A percentile compares a stretch with the other conserved stretches of the same genome.
Conservation (phyloP, 2,888 invertebrate genomes). For the Lasioglossum zephyrum region DNA sequence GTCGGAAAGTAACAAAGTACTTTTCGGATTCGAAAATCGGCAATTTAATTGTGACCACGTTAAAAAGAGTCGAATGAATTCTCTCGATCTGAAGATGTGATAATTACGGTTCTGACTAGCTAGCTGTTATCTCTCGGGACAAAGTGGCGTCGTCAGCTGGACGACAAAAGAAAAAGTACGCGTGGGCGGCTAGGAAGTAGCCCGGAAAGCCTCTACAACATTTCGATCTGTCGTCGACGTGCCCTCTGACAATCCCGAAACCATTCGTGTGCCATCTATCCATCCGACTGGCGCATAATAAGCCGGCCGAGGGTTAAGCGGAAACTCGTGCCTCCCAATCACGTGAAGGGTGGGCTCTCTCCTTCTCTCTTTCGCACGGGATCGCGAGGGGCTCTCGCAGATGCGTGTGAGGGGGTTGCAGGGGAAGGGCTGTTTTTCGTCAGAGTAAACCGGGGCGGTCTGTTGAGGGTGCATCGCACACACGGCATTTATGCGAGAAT, state of each 20-base stretch:
- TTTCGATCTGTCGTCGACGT: slow-evolving; percentile 68
- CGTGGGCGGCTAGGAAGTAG: slow-evolving; percentile 33
- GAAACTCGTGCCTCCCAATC: slow-evolving; percentile 68
- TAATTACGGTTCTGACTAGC: neutral
- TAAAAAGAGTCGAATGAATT: neutral
- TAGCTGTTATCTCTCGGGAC: neutral
- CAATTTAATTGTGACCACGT: too few species aligned
- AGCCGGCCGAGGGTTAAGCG: slow-evolving; percentile 76
- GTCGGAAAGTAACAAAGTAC: neutral
- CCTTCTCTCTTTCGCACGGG: slow-evolving; percentile 26
- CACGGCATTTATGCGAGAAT: slow-evolving; percentile 75
- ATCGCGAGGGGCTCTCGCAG: slow-evolving; percentile 24
- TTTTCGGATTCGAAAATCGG: too few species aligned
- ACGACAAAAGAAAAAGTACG: slow-evolving; percentile 42
- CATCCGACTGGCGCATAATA: slow-evolving; percentile 75
- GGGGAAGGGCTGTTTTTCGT: slow-evolving; percentile 64
- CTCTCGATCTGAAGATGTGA: neutral
- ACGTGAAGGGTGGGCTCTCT: slow-evolving; percentile 58
- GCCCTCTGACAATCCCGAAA: slow-evolving; percentile 57
- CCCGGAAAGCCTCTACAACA: slow-evolving; percentile 65
- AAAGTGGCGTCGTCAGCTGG: neutral
- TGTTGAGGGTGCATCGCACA: slow-evolving; percentile 79
- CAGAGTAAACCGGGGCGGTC: slow-evolving; percentile 74
- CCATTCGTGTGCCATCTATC: slow-evolving; percentile 74
- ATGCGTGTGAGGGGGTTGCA: slow-evolving; percentile 17